Evolutionary conservation across 2,797 vertebrate species (phyloP).

Genomic region (Oreochromis mossambicus): DNA sequence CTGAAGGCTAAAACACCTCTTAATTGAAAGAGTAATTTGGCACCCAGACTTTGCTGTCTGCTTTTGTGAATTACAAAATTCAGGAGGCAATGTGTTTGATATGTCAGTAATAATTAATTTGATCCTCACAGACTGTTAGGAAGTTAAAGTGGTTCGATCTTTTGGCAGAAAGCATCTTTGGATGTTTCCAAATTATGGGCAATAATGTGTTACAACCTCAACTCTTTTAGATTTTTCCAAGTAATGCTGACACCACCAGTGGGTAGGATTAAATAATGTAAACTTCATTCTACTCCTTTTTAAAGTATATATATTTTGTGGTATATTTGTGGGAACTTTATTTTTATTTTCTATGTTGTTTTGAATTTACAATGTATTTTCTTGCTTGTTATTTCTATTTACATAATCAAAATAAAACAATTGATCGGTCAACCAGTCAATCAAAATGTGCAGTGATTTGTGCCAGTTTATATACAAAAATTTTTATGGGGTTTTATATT

Average conservation of each 20-base stretch:
- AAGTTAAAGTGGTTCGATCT: not conserved
- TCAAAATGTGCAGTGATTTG: not conserved
- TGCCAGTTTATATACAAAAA: not conserved
- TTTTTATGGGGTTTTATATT: not conserved
- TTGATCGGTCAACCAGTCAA: not conserved
- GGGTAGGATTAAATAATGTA: not conserved
- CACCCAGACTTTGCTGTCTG: not conserved
- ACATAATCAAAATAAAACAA: not conserved
- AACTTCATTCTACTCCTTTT: not conserved
- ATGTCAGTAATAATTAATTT: not conserved
- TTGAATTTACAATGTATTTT: not conserved
- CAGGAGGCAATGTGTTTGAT: accelerated
- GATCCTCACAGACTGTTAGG: not conserved
- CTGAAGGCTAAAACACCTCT: not conserved
- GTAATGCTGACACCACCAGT: not conserved
- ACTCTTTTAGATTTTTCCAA: not conserved
- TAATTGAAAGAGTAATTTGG: not conserved
- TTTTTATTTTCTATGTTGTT: not conserved
- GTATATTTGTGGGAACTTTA: not conserved
- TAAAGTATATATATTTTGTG: not conserved
- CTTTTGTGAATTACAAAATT: not conserved
- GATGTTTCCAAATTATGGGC: not conserved
- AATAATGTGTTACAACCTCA: not conserved
- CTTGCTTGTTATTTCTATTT: not conserved
- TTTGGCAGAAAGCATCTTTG: not conserved